These are phyloP conservation scores for Drosophila setifemur DNA, from an alignment of 1,140 invertebrate species.

Conservation along the genomic window DNA sequence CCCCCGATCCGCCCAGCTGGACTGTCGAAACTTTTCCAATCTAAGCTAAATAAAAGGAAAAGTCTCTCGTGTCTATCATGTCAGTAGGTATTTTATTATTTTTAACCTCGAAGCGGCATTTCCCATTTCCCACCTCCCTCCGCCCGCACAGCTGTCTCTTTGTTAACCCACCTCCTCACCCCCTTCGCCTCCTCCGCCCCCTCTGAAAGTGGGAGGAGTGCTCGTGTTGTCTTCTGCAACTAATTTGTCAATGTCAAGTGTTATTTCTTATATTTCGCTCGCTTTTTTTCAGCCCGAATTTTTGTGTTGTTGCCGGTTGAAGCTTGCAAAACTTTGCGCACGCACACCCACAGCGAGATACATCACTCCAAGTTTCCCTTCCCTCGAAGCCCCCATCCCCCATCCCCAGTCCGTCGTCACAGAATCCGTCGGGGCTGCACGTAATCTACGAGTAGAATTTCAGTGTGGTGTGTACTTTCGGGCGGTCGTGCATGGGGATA, in stretches of 20 bases:
- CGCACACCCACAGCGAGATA: constrained; percentile 43
- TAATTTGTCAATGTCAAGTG: constrained; percentile 82
- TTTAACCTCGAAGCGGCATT: constrained; percentile 55
- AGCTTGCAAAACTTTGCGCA: constrained; percentile 56
- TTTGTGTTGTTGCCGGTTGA: constrained; percentile 30
- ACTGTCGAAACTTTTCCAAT: constrained; percentile 82
- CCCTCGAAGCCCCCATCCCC: background rate
- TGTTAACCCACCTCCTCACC: constrained; percentile 49
- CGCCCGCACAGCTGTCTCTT: constrained; percentile 39
- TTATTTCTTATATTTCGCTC: constrained; percentile 74
- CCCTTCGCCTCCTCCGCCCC: background rate
- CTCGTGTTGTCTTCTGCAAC: constrained; percentile 72
- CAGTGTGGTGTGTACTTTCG: constrained; percentile 58
- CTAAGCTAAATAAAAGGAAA: constrained; percentile 81
- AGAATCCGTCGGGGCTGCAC: constrained; percentile 50
- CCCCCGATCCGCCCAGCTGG: constrained; percentile 34
- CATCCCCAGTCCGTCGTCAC: background rate
- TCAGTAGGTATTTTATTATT: constrained; percentile 82
- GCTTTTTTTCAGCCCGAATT: constrained; percentile 22
- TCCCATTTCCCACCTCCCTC: background rate
- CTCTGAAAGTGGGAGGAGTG: constrained; percentile 5
- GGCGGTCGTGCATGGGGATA: constrained; percentile 59
- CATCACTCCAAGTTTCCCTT: constrained; percentile 19
- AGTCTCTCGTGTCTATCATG: constrained; percentile 81
- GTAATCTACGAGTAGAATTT: constrained; percentile 69